These are phyloP conservation scores for Enteromius anoplus DNA, from an alignment of 2,797 vertebrate species.

Conservation along the genomic window DNA sequence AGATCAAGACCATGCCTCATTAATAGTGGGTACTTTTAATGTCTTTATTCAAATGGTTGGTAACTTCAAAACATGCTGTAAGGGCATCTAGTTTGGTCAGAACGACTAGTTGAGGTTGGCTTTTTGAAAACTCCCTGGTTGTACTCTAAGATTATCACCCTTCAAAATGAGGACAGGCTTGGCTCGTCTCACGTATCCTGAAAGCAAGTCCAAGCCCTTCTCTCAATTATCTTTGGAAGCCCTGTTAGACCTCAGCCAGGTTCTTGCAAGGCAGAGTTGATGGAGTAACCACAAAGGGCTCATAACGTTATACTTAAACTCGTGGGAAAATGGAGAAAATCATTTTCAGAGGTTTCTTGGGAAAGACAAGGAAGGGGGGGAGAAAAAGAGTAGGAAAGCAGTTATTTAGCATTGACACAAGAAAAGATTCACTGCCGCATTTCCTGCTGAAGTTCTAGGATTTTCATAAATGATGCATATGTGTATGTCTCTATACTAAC, in stretches of 20 bases:
- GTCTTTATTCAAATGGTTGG: background rate
- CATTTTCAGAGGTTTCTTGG: conserved; percentile 35
- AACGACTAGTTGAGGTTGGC: conserved; percentile 16
- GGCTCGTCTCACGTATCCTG: background rate
- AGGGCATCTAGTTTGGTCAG: background rate
- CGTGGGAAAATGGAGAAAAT: conserved; percentile 62
- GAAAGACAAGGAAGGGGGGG: conserved; percentile 22
- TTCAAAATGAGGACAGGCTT: conserved; percentile 66
- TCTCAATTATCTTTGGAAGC: conserved; percentile 33
- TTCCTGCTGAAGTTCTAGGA: conserved; percentile 6
- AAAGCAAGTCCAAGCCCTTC: conserved; percentile 60
- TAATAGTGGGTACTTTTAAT: conserved; percentile 33
- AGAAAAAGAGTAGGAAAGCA: conserved; percentile 60
- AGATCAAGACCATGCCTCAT: conserved; percentile 35
- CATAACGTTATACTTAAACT: conserved; percentile 55
- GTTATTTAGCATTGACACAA: conserved; percentile 54
- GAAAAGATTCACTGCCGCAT: conserved; percentile 21
- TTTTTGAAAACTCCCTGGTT: conserved; percentile 65
- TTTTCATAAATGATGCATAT: background rate
- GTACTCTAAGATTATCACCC: conserved; percentile 58
- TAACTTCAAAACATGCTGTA: background rate
- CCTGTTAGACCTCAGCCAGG: conserved; percentile 53
- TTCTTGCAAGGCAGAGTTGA: conserved; percentile 58
- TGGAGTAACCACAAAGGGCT: conserved; percentile 63
- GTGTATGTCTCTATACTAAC: background rate